These are phyloP conservation scores for Pachypeltis micranthus DNA, from an alignment of 1,140 invertebrate species.

Conservation along the genomic window DNA sequence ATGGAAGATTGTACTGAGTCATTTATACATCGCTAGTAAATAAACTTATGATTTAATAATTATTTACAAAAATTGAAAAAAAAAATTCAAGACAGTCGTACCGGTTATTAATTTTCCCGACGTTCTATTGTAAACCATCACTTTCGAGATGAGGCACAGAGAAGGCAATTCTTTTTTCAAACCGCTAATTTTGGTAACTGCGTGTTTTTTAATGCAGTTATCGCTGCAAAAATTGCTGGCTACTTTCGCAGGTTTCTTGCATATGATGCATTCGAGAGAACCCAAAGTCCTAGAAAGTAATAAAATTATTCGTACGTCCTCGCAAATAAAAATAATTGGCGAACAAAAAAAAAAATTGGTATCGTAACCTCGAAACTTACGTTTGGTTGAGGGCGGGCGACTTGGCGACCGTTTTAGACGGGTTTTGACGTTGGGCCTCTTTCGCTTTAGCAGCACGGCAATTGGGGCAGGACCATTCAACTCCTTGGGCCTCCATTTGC, in stretches of 20 bases:
- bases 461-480: slow-evolving; percentile 83
- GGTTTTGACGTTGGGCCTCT: neutral
- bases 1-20: too few relatives aligned
- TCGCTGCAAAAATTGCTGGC: slow-evolving; percentile 79
- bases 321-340: too few relatives aligned
- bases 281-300: slow-evolving; percentile 6
- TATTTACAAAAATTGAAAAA: too few relatives aligned
- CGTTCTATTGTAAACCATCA: slow-evolving; percentile 68
- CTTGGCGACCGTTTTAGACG: neutral
- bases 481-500: slow-evolving; percentile 77
- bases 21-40: too few relatives aligned
- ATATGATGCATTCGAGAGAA: slow-evolving; percentile 50
- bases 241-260: slow-evolving; percentile 53
- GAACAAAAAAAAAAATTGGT: neutral
- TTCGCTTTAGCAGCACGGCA: slow-evolving; percentile 54
- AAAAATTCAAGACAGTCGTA: too few relatives aligned
- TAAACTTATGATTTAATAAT: too few relatives aligned
- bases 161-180: slow-evolving; percentile 19
- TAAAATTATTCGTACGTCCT: too few relatives aligned
- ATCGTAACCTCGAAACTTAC: neutral
- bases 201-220: slow-evolving; percentile 72
- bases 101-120: slow-evolving; percentile 63
- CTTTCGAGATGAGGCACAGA: slow-evolving; percentile 27
- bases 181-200: slow-evolving; percentile 52
- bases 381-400: neutral